Conservation (phyloP, 2,113 vertebrate genomes). For the Chloroceryle aenea region DNA sequence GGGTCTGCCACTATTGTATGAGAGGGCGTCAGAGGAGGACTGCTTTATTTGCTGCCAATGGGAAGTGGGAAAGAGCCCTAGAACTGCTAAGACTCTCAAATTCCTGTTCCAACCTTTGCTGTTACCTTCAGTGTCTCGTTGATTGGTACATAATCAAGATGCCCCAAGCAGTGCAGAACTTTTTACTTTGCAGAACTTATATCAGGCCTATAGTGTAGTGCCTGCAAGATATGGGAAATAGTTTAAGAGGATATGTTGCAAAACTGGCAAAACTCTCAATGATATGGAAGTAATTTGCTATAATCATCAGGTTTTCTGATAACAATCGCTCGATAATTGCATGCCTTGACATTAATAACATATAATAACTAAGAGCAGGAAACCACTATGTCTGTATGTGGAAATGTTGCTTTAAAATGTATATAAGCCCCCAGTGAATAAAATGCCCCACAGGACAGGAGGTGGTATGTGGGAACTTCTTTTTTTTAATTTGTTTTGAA, state of each 20-base stretch:
- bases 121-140: background rate
- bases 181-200: background rate
- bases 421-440: background rate
- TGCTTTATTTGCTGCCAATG: background rate
- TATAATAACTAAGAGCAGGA: background rate
- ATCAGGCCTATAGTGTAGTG: background rate
- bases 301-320: conserved; percentile 14
- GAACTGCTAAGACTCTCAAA: background rate
- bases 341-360: conserved; percentile 22
- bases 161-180: background rate
- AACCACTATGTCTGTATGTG: background rate
- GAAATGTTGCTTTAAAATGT: background rate
- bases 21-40: background rate
- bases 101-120: background rate
- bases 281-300: conserved; percentile 12
- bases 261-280: background rate
- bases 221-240: background rate
- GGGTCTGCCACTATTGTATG: background rate
- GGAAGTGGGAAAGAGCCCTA: background rate
- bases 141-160: background rate
- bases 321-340: conserved; percentile 28
- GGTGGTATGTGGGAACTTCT: background rate
- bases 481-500: background rate
- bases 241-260: background rate
- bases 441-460: background rate